phyloP scores from a whole-genome alignment of 2,888 invertebrate genomes.

The Zhuqinia jingwanae region DNA sequence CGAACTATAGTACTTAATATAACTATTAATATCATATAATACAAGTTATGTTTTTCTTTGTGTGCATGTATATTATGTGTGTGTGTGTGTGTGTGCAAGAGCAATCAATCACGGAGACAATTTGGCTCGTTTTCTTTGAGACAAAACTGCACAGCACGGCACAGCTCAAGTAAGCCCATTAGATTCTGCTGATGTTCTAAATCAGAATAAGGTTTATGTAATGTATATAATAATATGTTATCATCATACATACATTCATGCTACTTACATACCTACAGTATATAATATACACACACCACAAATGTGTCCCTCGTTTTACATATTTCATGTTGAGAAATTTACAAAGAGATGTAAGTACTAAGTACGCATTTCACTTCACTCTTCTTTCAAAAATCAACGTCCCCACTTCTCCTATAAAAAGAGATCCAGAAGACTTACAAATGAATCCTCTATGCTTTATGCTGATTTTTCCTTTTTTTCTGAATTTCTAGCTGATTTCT shows the following conservation, averaged over 20 bases:
- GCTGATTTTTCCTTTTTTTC: background rate
- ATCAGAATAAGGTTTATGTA: slow-evolving; percentile 28
- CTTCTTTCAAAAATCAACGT: slow-evolving; percentile 5
- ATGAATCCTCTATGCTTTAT: slow-evolving; percentile 34
- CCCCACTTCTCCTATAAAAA: slow-evolving; percentile 6
- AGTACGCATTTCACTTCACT: slow-evolving; percentile 27
- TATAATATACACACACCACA: background rate
- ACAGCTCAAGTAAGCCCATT: slow-evolving; percentile 50
- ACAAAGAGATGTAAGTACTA: background rate
- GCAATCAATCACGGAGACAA: slow-evolving; percentile 69
- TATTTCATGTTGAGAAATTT: slow-evolving; percentile 6
- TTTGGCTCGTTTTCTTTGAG: slow-evolving; percentile 69
- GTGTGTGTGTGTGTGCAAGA: slow-evolving; percentile 18
- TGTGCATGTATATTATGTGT: slow-evolving; percentile 16
- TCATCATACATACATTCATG: slow-evolving; percentile 24
- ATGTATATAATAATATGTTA: background rate
- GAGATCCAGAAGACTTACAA: background rate
- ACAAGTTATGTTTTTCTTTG: background rate
- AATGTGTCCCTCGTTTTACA: background rate
- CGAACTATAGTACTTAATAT: background rate
- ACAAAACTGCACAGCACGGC: slow-evolving; percentile 65
- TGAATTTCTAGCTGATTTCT: slow-evolving; percentile 20
- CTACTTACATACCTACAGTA: background rate
- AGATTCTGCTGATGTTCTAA: slow-evolving; percentile 48
- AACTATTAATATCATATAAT: background rate